Base-by-base conservation (phyloP, 2,797 vertebrate species). In the Phylloscopus collybita region DNA sequence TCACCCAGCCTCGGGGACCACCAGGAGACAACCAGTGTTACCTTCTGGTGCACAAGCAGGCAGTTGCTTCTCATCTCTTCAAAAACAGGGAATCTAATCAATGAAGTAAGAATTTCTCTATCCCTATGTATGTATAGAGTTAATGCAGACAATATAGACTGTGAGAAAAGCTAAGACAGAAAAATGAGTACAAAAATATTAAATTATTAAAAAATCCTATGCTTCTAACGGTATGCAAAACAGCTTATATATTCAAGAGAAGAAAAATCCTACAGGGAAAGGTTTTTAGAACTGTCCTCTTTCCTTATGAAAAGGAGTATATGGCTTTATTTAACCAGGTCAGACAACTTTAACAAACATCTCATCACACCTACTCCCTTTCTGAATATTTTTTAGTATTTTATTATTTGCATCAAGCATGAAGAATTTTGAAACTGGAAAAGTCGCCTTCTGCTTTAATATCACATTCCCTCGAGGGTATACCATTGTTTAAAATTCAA, bases 401-500 rank as follows among this genome's bases (percentile, higher is more conserved):
- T 49, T 83, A 78, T 64, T 75, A 83, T 75, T 65, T 75, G 36
- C 62, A 92, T 64, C 32, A 90, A 81, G 32, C 16, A 84, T 30
- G 27, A 71, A 80, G 30, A 94, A 75, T 67, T 92, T 59, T 85
- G 42, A 92, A 62, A 10, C 13, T 36, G 20, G 25, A 67, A 88
- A 93, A 90, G 51, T 56, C 53, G 80, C 38, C 50, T 85, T 84
- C 61, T 5, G 9, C 34, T 90, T 95, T 85, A 88, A 86, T 50
- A 80, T 45, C 57, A 50, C 26, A 49, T 16, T 84, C 73, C 66
- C 73, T 86, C 0, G 1, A 86, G 87, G 75, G 15, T 60, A 61
- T 80, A 66, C 13, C 45, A 20, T 70, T 84, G 90, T 27, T 86
- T 88, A 90, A 95, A 88, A 96, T 92, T 86, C 27, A 2, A 9